Conservation (phyloP, 1,140 invertebrate genomes). For the Bombus breviceps region DNA sequence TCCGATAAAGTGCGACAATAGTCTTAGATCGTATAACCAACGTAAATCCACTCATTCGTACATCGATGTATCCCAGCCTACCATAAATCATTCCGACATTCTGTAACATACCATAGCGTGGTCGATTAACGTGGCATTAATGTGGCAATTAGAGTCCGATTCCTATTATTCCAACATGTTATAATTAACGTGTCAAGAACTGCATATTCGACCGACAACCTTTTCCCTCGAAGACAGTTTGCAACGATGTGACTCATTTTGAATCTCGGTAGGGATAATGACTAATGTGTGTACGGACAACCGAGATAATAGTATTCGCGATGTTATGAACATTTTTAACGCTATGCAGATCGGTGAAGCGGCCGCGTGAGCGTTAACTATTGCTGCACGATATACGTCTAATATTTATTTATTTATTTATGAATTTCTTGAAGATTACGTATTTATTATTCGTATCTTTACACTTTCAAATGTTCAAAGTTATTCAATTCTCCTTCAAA, state of each 20-base stretch:
- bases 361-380: too few species aligned
- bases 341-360: too few species aligned
- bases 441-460: too few species aligned
- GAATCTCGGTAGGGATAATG: neutral
- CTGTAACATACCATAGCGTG: neutral
- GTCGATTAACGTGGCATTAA: conserved; percentile 43
- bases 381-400: too few species aligned
- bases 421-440: too few species aligned
- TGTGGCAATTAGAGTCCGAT: conserved; percentile 41
- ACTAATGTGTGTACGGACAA: neutral
- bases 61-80: neutral
- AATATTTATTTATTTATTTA: too few species aligned
- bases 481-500: neutral
- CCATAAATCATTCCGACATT: conserved; percentile 33
- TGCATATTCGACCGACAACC: neutral
- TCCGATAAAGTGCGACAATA: neutral
- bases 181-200: conserved; percentile 12
- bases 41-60: neutral
- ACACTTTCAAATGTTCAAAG: neutral
- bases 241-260: neutral
- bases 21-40: neutral
- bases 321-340: too few species aligned
- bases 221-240: neutral
- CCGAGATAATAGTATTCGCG: too few species aligned
- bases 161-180: conserved; percentile 17